Conservation (phyloP, 2,888 invertebrate species). For the Galerucella calmariensis region DNA sequence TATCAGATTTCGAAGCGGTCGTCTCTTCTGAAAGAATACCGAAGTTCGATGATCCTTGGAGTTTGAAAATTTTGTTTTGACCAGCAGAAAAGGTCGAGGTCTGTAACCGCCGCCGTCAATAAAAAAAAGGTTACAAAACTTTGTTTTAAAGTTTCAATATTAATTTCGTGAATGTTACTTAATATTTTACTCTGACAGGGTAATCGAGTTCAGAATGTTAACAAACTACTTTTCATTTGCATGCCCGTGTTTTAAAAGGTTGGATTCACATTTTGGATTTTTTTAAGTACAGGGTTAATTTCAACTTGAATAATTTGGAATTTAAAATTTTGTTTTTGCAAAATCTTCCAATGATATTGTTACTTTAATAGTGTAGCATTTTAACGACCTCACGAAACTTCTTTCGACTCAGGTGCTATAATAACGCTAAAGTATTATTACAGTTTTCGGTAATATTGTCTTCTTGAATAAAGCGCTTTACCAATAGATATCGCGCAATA, state of each 20-base stretch:
- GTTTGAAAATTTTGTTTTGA: slow-evolving; percentile 15
- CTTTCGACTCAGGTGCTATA: too few relatives aligned
- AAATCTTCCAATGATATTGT: too few relatives aligned
- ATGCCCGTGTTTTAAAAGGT: neutral
- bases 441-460: too few relatives aligned
- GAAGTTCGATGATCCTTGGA: slow-evolving; percentile 30
- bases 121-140: slow-evolving; percentile 15
- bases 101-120: neutral
- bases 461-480: too few relatives aligned
- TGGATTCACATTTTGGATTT: neutral
- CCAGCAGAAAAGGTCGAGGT: slow-evolving; percentile 11
- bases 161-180: slow-evolving; percentile 1
- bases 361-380: too few relatives aligned
- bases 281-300: neutral
- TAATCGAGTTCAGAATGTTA: neutral
- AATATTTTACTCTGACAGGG: neutral
- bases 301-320: neutral
- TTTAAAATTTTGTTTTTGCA: too few relatives aligned
- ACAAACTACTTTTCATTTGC: neutral
- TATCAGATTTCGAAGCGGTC: slow-evolving; percentile 39
- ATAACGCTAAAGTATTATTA: too few relatives aligned
- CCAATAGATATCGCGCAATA: too few relatives aligned
- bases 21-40: slow-evolving; percentile 29
- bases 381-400: too few relatives aligned
- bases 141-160: neutral